These are phyloP conservation scores for Cottus gobio DNA, from an alignment of 2,113 vertebrate species.

Conservation along the genomic window DNA sequence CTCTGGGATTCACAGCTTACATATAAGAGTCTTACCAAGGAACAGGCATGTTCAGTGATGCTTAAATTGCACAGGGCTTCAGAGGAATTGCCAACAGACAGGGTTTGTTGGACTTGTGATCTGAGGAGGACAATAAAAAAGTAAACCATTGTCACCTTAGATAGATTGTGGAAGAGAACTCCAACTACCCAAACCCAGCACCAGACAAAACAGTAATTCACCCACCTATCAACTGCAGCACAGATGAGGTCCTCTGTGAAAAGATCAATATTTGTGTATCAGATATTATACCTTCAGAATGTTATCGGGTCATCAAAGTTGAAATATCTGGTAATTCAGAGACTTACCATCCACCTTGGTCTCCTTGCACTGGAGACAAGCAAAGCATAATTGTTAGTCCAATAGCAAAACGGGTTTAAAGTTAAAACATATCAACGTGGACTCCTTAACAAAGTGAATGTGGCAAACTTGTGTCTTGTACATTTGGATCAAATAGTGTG, in stretches of 20 bases:
- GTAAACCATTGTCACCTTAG: background rate
- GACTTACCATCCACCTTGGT: background rate
- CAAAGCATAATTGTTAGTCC: background rate
- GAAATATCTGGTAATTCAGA: background rate
- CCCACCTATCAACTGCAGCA: background rate
- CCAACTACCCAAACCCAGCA: background rate
- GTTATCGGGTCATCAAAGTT: background rate
- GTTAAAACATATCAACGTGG: background rate
- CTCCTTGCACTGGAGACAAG: background rate
- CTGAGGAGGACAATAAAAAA: background rate
- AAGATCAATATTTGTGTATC: background rate
- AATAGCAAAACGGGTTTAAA: background rate
- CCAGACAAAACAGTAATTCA: background rate
- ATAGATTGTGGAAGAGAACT: background rate
- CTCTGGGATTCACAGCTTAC: no score
- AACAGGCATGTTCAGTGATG: slow-evolving; percentile 49
- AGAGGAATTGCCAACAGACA: background rate
- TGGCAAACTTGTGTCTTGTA: background rate
- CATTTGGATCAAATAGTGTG: background rate
- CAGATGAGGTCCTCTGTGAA: background rate
- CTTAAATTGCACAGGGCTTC: background rate
- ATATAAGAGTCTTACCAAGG: slow-evolving; percentile 57
- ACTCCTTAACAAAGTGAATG: background rate
- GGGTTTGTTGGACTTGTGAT: background rate
- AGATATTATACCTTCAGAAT: background rate